phyloP scores from a whole-genome alignment of 2,797 vertebrate genomes.

The Epinephelus malabaricus region DNA sequence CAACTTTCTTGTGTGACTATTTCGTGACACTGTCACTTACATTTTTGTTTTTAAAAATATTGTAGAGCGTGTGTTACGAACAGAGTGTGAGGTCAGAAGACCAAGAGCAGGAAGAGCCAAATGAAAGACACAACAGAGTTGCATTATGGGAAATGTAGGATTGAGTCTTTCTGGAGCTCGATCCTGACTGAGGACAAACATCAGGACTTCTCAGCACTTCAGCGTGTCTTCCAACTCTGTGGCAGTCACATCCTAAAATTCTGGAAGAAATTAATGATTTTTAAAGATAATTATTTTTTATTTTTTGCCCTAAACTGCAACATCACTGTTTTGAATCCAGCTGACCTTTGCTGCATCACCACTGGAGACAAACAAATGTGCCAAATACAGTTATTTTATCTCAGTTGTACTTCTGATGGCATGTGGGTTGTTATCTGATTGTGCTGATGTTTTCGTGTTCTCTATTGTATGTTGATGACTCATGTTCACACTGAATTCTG shows the following conservation, averaged over 20 bases:
- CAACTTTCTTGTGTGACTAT: neutral
- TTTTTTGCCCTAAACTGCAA: neutral
- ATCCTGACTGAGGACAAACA: neutral
- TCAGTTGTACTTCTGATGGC: too few species aligned
- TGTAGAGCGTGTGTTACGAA: neutral
- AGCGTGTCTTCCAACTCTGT: too few species aligned
- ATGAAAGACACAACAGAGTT: neutral
- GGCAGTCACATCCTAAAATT: too few species aligned
- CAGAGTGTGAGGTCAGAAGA: neutral
- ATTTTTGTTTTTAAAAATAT: neutral
- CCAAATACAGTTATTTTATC: too few species aligned
- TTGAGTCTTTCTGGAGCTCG: neutral
- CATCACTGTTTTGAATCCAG: neutral
- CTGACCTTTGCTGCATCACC: neutral
- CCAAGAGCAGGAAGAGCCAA: neutral
- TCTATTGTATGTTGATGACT: too few species aligned
- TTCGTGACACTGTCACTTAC: neutral
- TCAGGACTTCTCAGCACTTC: neutral
- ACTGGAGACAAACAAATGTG: too few species aligned
- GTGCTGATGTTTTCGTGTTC: too few species aligned
- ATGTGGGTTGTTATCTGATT: too few species aligned
- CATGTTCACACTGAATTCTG: too few species aligned
- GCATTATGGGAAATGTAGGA: conserved; percentile 28
- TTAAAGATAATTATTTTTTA: too few species aligned
- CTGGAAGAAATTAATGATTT: too few species aligned